Evolutionary conservation across 2,888 invertebrate species (phyloP).

Genomic region (Coelinius sp.): DNA sequence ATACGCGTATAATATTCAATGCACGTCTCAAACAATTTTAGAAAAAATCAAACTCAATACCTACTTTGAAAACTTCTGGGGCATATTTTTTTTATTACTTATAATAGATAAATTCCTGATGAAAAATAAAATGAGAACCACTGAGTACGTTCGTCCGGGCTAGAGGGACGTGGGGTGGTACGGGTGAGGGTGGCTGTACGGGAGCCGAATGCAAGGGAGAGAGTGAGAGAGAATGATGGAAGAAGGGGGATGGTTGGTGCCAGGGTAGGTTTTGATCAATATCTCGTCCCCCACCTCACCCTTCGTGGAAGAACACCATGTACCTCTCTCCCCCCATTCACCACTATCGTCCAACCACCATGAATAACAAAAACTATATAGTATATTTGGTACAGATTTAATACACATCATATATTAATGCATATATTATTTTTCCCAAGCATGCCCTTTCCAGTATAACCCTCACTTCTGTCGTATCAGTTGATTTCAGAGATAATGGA

Average conservation of each 20-base stretch:
- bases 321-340: conserved; percentile 51
- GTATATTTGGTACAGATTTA: conserved; percentile 27
- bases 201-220: conserved; percentile 57
- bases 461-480: no score
- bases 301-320: conserved; percentile 65
- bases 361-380: conserved; percentile 68
- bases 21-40: no score
- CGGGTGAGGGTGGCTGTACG: conserved; percentile 36
- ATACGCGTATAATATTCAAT: no score
- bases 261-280: conserved; percentile 71
- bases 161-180: conserved; percentile 52
- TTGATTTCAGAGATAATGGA: no score
- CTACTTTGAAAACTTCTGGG: no score
- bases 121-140: conserved; percentile 59
- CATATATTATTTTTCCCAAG: not conserved
- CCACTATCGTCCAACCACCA: conserved; percentile 64
- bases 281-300: conserved; percentile 69
- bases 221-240: conserved; percentile 50
- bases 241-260: conserved; percentile 63
- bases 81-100: no score
- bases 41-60: no score
- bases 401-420: not conserved
- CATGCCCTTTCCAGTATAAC: not conserved
- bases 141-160: conserved; percentile 64
- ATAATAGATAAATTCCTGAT: conserved; percentile 35